A percentile compares a stretch with the other conserved stretches of the same genome.
phyloP scores from a whole-genome alignment of 2,797 vertebrate species.

The Pangasius mekongensis region DNA sequence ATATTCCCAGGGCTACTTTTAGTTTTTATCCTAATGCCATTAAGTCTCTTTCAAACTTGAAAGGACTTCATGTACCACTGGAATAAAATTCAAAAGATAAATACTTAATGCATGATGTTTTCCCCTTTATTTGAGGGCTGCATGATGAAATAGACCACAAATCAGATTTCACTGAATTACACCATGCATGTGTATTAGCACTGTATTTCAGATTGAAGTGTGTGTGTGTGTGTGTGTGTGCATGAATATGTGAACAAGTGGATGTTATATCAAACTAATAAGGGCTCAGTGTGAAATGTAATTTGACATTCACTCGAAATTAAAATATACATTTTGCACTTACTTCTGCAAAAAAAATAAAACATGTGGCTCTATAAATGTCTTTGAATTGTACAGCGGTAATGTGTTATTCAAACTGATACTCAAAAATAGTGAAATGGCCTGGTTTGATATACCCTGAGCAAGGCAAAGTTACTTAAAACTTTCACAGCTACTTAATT shows the following conservation, averaged over 20 bases:
- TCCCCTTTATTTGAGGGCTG: slow-evolving; percentile 16
- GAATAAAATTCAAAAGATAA: slow-evolving; percentile 34
- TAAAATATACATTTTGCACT: slow-evolving; percentile 4
- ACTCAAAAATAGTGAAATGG: neutral
- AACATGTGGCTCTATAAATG: neutral
- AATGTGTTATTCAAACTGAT: slow-evolving; percentile 1
- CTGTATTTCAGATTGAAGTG: slow-evolving; percentile 19
- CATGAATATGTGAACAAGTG: neutral
- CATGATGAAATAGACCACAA: slow-evolving; percentile 51
- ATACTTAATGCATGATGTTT: slow-evolving; percentile 28
- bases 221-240: neutral
- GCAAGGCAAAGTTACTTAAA: neutral
- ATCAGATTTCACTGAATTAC: slow-evolving; percentile 51
- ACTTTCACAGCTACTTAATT: neutral
- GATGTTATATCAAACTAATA: slow-evolving; percentile 30
- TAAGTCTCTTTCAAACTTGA: slow-evolving; percentile 27
- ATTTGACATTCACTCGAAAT: slow-evolving; percentile 13
- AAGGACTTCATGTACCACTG: slow-evolving; percentile 16
- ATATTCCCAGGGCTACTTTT: neutral
- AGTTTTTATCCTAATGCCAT: slow-evolving; percentile 19
- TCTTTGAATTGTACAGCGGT: neutral
- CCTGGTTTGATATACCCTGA: neutral
- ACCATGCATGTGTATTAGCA: slow-evolving; percentile 47
- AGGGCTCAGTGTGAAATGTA: slow-evolving; percentile 24
- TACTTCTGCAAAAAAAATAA: neutral